Percentiles rank a stretch among this genome's conserved stretches.
These are phyloP conservation scores for Ciconia nigra DNA, from an alignment of 2,797 vertebrate species.

Conservation along the genomic window DNA sequence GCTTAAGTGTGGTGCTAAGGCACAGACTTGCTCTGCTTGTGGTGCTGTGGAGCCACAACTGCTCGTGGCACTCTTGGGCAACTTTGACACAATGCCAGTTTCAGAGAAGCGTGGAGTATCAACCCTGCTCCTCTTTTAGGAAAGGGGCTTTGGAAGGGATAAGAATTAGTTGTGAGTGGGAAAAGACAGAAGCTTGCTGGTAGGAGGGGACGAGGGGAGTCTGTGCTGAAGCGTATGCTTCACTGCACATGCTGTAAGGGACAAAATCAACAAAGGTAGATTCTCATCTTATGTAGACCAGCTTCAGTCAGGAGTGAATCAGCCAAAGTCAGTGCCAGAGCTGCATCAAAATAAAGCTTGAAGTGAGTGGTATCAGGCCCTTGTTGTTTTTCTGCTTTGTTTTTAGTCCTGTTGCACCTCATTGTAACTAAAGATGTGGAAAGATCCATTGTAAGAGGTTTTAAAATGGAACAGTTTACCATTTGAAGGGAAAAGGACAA, in stretches of 20 bases:
- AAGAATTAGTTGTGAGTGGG: background rate
- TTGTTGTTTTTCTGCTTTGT: background rate
- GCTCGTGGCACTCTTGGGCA: background rate
- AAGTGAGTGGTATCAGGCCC: background rate
- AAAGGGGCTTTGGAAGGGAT: background rate
- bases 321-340: background rate
- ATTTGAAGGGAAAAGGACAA: background rate
- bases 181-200: background rate
- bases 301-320: background rate
- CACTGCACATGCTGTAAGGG: background rate
- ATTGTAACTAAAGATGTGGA: background rate
- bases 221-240: background rate
- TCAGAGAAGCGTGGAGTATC: background rate
- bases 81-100: background rate
- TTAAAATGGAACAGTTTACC: background rate
- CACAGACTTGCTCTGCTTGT: background rate
- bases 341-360: background rate
- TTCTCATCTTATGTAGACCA: background rate
- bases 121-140: background rate
- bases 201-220: background rate
- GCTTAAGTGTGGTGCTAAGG: background rate
- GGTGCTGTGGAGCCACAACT: background rate
- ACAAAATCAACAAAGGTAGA: background rate
- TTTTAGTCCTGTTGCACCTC: background rate
- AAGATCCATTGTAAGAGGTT: background rate